phyloP scores from a whole-genome alignment of 2,888 invertebrate species.

The Strigamia crassipes region DNA sequence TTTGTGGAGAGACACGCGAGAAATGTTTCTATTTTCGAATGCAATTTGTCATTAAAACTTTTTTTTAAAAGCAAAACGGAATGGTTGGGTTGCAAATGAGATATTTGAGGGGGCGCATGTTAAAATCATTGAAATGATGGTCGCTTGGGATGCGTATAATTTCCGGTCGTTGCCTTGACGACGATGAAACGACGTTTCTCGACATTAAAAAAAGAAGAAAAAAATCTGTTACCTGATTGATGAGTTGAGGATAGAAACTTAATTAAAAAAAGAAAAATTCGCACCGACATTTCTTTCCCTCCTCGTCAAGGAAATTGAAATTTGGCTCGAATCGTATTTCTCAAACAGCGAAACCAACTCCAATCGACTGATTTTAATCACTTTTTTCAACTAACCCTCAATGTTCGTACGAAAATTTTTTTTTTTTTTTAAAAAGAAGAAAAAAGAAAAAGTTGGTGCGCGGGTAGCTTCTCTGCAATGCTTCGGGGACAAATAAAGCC shows the following conservation, averaged over 20 bases:
- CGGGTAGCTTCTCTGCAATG: neutral
- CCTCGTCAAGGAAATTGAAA: conserved; percentile 33
- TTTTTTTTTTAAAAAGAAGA: too few species aligned
- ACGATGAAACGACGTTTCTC: conserved; percentile 25
- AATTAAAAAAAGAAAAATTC: conserved; percentile 6
- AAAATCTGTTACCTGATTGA: neutral
- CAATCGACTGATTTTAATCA: conserved; percentile 10
- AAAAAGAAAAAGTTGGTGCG: neutral
- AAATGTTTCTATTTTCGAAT: too few species aligned
- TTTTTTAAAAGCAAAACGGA: neutral
- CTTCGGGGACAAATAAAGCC: neutral
- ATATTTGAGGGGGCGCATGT: conserved; percentile 3
- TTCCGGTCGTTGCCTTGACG: conserved; percentile 41
- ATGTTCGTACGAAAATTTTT: too few species aligned
- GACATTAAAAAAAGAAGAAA: neutral
- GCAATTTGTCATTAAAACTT: too few species aligned
- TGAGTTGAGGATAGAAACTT: neutral
- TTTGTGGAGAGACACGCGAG: too few species aligned
- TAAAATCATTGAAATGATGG: conserved; percentile 23
- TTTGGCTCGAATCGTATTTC: conserved; percentile 22
- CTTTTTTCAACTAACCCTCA: neutral
- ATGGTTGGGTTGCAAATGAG: neutral
- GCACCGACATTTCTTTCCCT: neutral
- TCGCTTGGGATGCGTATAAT: conserved; percentile 26
- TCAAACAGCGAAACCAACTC: neutral